Conservation (phyloP, 2,888 invertebrate genomes). For the Papilio demoleus region DNA sequence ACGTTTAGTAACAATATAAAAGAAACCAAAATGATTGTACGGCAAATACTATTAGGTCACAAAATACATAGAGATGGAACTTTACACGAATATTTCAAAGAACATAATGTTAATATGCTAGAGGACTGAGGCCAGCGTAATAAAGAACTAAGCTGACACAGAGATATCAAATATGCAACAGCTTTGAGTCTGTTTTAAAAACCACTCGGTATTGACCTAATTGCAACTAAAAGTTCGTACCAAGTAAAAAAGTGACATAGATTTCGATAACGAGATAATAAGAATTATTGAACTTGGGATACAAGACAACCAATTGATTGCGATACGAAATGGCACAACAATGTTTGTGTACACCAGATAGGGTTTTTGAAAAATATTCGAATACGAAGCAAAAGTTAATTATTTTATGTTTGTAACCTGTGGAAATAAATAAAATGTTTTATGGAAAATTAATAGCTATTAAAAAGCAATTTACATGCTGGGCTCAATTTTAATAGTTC, state of each 20-base stretch:
- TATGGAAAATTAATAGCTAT: too few relatives aligned
- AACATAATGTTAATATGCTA: background rate
- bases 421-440: background rate
- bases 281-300: background rate
- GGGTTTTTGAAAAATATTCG: too few relatives aligned
- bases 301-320: background rate
- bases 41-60: background rate
- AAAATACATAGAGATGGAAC: background rate
- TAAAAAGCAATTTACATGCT: background rate
- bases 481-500: background rate
- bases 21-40: too few relatives aligned
- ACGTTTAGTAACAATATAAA: too few relatives aligned
- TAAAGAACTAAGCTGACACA: constrained; percentile 6
- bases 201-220: background rate
- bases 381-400: too few relatives aligned
- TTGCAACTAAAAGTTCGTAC: background rate
- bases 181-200: constrained; percentile 8
- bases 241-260: background rate
- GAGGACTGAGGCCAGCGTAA: background rate
- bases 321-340: too few relatives aligned
- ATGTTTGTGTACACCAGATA: too few relatives aligned
- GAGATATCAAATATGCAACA: background rate
- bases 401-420: background rate
- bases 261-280: too few relatives aligned
- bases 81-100: background rate